Evolutionary conservation across 2,797 vertebrate genomes (phyloP), one percentile per base, ranked within the genome.

Genomic region (Sebastes oblongus): DNA sequence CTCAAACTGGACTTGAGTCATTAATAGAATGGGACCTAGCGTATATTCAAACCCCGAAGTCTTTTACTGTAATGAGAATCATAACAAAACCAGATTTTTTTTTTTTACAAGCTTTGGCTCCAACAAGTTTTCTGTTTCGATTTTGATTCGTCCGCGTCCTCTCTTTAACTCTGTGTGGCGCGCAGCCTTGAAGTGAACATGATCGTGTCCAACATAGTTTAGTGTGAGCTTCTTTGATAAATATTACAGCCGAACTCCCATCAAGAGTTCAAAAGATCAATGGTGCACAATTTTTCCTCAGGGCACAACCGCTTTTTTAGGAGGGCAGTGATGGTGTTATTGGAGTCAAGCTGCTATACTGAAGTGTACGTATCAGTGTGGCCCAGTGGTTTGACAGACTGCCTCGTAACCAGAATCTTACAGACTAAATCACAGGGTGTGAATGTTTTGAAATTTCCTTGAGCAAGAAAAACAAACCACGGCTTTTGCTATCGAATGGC

Each of bases 211-310:
- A 74, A 66, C 89, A 75, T 75, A 79, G 70, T 88, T 93, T 86
- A 83, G 42, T 27, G 60, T 81, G 84, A 90, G 36, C 73, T 60
- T 74, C 86, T 94, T 92, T 94, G 91, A 94, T 92, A 81, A 92
- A 91, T 84, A 82, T 85, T 88, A 76, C 79, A 91, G 75, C 74
- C 81, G 58, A 87, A 83, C 81, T 82, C 80, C 82, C 75, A 86
- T 93, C 85, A 88, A 88, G 81, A 70, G 87, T 91, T 93, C 85
- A 90, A 87, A 84, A 84, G 86, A 88, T 90, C 89, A 89, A 78
- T 80, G 78, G 67, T 22, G 81, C 69, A 74, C 72, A 81, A 78
- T 86, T 84, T 86, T 61, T 73, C 90, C 89, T 88, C 56, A 1
- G 83, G 89, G 87, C 20, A 84, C 27, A 58, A 66, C 29, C 0